phyloP scores from a whole-genome alignment of 2,888 invertebrate genomes.

The Cataglyphis cursor region DNA sequence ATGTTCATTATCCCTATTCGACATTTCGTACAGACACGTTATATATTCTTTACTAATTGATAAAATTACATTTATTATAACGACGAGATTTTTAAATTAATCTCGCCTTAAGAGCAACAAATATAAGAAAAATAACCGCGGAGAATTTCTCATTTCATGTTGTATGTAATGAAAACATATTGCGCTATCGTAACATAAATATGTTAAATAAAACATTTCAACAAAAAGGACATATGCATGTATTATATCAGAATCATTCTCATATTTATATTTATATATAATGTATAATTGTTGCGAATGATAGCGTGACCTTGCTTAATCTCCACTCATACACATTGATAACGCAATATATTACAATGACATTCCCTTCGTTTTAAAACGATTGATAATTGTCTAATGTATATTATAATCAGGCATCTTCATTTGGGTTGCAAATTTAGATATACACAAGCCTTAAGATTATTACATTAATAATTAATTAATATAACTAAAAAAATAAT shows the following conservation, averaged over 20 bases:
- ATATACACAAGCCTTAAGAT: constrained; percentile 76
- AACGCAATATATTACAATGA: constrained; percentile 51
- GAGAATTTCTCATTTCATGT: not conserved
- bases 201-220: constrained; percentile 9
- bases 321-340: not conserved
- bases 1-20: constrained; percentile 22
- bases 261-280: not conserved
- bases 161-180: not conserved
- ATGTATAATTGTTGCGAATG: not conserved
- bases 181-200: not conserved
- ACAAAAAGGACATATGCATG: not conserved
- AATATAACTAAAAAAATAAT: no score
- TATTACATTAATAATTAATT: constrained; percentile 71
- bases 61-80: constrained; percentile 5
- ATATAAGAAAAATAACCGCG: not conserved
- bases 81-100: not conserved
- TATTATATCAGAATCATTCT: not conserved
- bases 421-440: constrained; percentile 70
- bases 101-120: not conserved
- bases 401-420: constrained; percentile 75
- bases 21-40: constrained; percentile 11
- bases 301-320: not conserved
- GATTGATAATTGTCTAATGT: constrained; percentile 64
- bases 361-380: constrained; percentile 70
- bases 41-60: not conserved